phyloP scores from a whole-genome alignment of 2,888 invertebrate species.

The Urechis unicinctus region DNA sequence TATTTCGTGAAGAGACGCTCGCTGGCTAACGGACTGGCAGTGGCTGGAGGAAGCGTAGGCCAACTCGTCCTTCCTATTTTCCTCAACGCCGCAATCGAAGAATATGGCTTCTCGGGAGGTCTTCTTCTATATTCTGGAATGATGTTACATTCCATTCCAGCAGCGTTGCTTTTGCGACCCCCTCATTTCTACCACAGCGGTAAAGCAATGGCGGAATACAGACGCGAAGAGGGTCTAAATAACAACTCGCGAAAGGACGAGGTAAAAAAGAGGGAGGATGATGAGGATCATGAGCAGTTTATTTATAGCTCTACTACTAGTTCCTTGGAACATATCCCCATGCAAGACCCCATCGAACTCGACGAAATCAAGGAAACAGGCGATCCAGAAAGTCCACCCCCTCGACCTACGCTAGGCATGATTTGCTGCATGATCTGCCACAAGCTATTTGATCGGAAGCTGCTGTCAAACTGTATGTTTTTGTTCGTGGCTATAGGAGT shows the following conservation, averaged over 20 bases:
- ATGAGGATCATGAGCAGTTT: not conserved
- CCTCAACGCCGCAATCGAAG: constrained; percentile 6
- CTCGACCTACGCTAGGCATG: not conserved
- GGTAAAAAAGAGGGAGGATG: not conserved
- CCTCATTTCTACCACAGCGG: constrained; percentile 8
- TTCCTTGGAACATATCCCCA: not conserved
- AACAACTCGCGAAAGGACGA: not conserved
- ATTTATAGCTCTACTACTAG: not conserved
- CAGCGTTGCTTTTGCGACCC: constrained; percentile 16
- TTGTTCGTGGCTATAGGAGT: not conserved
- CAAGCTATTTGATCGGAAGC: constrained; percentile 4
- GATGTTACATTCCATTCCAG: constrained; percentile 13
- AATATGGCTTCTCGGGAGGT: constrained; percentile 12
- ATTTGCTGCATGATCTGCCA: not conserved
- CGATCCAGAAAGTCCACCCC: not conserved
- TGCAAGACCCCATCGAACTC: not conserved
- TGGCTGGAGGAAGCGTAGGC: constrained; percentile 18
- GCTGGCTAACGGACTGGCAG: constrained; percentile 19
- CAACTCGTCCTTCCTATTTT: constrained; percentile 16
- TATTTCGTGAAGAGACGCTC: constrained; percentile 19
- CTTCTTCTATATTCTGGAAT: constrained; percentile 16
- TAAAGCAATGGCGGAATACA: not conserved
- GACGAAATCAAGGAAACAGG: not conserved
- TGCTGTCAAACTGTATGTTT: constrained; percentile 1
- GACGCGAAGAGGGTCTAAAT: not conserved